phyloP scores from a whole-genome alignment of 2,113 vertebrate species.

The Oncorhynchus gorbuscha region DNA sequence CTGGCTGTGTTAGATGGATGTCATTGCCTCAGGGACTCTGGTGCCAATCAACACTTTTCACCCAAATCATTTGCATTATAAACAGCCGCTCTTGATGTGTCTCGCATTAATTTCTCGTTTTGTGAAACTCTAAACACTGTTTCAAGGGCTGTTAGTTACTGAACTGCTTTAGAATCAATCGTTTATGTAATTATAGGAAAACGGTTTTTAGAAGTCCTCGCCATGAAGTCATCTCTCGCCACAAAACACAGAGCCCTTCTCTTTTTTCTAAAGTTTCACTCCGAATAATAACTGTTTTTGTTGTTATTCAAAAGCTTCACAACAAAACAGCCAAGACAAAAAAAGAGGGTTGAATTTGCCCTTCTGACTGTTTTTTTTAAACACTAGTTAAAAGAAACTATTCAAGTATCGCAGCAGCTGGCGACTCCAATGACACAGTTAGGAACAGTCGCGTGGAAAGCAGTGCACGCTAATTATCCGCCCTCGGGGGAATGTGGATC shows the following conservation, averaged over 20 bases:
- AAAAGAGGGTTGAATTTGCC: conserved; percentile 26
- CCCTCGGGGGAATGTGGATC: conserved; percentile 33
- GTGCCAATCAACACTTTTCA: conserved; percentile 65
- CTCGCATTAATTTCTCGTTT: conserved; percentile 51
- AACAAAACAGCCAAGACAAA: conserved; percentile 10
- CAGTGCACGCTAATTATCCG: conserved; percentile 53
- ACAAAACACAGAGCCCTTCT: not conserved
- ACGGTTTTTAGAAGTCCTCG: conserved; percentile 14
- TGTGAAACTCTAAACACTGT: conserved; percentile 25
- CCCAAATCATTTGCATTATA: conserved; percentile 66
- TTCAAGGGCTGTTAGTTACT: conserved; percentile 14
- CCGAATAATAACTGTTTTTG: conserved; percentile 13
- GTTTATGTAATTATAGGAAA: conserved; percentile 30
- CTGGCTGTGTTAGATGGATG: conserved; percentile 50
- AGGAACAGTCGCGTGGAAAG: conserved; percentile 24
- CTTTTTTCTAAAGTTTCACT: conserved; percentile 14
- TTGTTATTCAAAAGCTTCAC: conserved; percentile 10
- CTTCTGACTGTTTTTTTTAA: conserved; percentile 24
- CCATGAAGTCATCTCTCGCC: not conserved
- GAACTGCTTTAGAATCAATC: conserved; percentile 36
- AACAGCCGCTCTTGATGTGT: conserved; percentile 55
- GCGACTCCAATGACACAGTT: conserved; percentile 34
- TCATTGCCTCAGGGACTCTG: conserved; percentile 51
- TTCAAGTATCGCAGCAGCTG: conserved; percentile 44
- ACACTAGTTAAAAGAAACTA: conserved; percentile 41